Evolutionary conservation across 1,140 invertebrate genomes (phyloP), one percentile per base, ranked within the genome.

Genomic region (Drosophila ercepeae): DNA sequence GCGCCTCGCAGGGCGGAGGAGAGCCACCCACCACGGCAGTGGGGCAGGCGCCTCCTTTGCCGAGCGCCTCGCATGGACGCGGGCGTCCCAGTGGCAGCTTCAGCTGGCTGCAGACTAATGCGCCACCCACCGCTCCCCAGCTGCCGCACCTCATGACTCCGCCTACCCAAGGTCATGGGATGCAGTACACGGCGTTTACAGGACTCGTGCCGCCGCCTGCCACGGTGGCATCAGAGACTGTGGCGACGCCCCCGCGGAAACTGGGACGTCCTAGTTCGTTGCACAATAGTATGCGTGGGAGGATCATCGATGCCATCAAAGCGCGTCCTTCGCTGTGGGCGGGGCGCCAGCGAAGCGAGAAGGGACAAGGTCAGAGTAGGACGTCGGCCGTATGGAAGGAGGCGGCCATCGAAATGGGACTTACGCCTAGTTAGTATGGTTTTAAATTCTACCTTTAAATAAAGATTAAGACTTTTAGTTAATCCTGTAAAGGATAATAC

Each of bases 331-430:
- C 81, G 0, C 69, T 90, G 1, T 90, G 89, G 89, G 89, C 89
- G 34, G 89, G 89, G 1, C 67, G 84, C 14, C 89, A 90, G 57
- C 78, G 81, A 27, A 76, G 72, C 57, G 89, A 90, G 34, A 86
- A 89, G 46, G 75, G 84, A n/a, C 84, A 84, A 46, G 78, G 89
- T 13, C 89, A 90, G 42, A 90, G 86, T 23, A 78, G 89, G 39
- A 90, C 89, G 13, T 90, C 89, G 0, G 89, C 89, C 1, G 81
- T 90, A 6, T 90, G 89, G 89, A 90, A 90, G 63, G 89, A 90
- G 34, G 84, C 78, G 8, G 89, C 89, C 4, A 68, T 68, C 11
- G 84, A 90, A 36, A 79, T 90, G 78, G 89, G 89, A 4, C 44
- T 90, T 0, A 90, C 89, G 3, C 75, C 89, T 7, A 90, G 89